phyloP scores from a whole-genome alignment of 2,888 invertebrate species.

The Pimpla rufipes region DNA sequence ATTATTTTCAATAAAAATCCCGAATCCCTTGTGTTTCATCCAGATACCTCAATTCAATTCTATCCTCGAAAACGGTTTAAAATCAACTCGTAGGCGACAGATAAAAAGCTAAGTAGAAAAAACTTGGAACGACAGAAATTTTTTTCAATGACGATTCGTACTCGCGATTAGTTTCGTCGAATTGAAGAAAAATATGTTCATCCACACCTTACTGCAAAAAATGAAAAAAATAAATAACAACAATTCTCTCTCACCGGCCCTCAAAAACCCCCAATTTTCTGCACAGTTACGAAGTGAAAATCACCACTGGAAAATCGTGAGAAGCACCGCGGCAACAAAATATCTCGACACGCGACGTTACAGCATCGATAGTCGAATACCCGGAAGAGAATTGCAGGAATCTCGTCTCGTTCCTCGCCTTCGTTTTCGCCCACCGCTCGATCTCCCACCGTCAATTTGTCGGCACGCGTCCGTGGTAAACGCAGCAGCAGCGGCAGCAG shows the following conservation, averaged over 20 bases:
- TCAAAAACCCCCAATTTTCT: background rate
- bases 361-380: conserved; percentile 45
- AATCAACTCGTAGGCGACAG: no score
- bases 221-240: background rate
- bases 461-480: conserved; percentile 63
- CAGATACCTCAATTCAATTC: no score
- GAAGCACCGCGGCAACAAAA: background rate
- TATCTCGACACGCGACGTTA: background rate
- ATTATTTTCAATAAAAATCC: no score
- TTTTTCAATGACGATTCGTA: background rate
- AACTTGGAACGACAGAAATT: no score
- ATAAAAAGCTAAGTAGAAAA: no score
- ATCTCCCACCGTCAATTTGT: conserved; percentile 72
- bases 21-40: no score
- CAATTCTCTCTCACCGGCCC: background rate
- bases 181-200: background rate
- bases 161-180: background rate
- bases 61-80: no score
- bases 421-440: conserved; percentile 17
- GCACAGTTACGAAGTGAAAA: background rate
- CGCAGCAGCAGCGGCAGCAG: conserved; percentile 26
- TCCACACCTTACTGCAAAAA: background rate
- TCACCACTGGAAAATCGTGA: background rate
- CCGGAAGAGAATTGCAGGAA: conserved; percentile 64
- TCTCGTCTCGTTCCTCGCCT: background rate